Percentiles rank a stretch among this genome's conserved stretches.
Evolutionary conservation across 2,888 invertebrate species (phyloP).

Genomic region (Spicauda simplicius): DNA sequence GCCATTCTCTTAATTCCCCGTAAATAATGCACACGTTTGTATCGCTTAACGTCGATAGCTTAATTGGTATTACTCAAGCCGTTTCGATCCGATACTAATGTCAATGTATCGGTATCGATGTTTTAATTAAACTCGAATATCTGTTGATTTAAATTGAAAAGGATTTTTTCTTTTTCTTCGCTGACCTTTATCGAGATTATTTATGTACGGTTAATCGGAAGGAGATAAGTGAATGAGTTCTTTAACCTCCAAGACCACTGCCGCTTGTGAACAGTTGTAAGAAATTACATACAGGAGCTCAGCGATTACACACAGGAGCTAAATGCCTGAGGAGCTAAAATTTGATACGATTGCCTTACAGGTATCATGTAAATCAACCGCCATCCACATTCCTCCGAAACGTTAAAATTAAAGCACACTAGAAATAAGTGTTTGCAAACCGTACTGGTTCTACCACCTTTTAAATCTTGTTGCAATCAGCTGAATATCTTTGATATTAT

Average conservation of each 20-base stretch:
- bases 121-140: conserved; percentile 30
- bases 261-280: no score
- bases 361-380: no score
- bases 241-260: not conserved
- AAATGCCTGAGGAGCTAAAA: no score
- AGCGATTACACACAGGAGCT: no score
- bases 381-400: no score
- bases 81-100: conserved; percentile 23
- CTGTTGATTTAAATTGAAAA: conserved; percentile 25
- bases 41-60: conserved; percentile 24
- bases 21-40: conserved; percentile 30
- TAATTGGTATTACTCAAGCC: conserved; percentile 31
- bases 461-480: no score
- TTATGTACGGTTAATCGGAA: conserved; percentile 17
- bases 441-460: no score
- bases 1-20: conserved; percentile 14
- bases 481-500: no score
- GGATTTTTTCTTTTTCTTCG: conserved; percentile 8
- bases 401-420: no score
- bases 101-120: conserved; percentile 30
- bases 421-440: no score
- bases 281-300: no score
- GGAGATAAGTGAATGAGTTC: not conserved
- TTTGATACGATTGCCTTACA: no score
- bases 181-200: conserved; percentile 28